These are phyloP conservation scores for Acipenser transmontanus DNA, from an alignment of 2,797 vertebrate genomes.

Conservation along the genomic window DNA sequence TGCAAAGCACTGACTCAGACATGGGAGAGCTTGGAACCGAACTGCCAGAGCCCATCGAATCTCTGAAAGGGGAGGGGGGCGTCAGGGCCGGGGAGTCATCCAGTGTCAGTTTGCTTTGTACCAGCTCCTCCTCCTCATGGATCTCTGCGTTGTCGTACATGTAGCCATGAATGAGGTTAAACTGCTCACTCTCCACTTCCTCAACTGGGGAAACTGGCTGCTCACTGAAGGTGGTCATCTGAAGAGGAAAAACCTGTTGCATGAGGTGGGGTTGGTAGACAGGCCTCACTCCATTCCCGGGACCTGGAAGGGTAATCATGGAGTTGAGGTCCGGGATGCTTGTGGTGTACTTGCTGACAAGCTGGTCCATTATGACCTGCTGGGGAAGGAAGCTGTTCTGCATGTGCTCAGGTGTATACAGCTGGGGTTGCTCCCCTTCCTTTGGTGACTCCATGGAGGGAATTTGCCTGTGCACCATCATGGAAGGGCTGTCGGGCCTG, in stretches of 20 bases:
- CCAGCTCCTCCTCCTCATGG: conserved; percentile 60
- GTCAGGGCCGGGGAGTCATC: conserved; percentile 81
- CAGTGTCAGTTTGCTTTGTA: conserved; percentile 67
- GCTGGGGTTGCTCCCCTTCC: conserved; percentile 57
- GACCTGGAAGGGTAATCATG: conserved; percentile 47
- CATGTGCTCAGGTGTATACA: conserved; percentile 59
- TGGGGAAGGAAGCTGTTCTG: conserved; percentile 57
- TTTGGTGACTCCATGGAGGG: conserved; percentile 41
- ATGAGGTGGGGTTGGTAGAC: conserved; percentile 46
- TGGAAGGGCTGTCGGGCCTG: conserved; percentile 64
- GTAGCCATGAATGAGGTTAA: conserved; percentile 82
- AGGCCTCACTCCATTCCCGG: conserved; percentile 45
- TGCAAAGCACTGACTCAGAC: conserved; percentile 83
- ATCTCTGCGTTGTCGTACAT: conserved; percentile 74
- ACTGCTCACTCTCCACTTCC: conserved; percentile 69
- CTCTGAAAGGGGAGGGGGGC: conserved; percentile 92
- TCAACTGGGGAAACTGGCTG: conserved; percentile 55
- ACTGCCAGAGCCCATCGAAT: conserved; percentile 82
- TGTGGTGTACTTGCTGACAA: conserved; percentile 69
- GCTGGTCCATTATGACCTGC: conserved; percentile 53
- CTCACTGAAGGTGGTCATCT: conserved; percentile 54
- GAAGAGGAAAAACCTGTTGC: conserved; percentile 58
- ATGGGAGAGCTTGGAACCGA: conserved; percentile 72
- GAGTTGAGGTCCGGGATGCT: conserved; percentile 60
- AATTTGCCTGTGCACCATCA: conserved; percentile 58